These are phyloP conservation scores for Phylloscopus whistleri DNA, from an alignment of 2,113 vertebrate genomes.

Conservation along the genomic window DNA sequence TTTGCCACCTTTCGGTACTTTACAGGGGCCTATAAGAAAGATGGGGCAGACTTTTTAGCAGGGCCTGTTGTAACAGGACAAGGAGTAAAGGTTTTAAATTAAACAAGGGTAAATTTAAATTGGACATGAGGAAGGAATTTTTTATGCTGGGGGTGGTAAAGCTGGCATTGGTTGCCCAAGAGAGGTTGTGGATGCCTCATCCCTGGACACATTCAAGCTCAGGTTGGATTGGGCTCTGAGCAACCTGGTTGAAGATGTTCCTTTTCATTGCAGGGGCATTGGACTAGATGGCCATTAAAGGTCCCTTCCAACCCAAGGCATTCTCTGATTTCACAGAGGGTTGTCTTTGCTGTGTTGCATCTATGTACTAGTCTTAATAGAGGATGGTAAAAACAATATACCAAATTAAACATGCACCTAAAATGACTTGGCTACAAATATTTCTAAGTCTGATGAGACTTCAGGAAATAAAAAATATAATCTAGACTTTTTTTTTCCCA, in stretches of 20 bases:
- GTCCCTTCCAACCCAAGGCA: not conserved
- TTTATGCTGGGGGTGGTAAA: not conserved
- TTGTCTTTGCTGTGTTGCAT: not conserved
- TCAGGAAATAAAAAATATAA: not conserved
- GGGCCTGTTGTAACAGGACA: not conserved
- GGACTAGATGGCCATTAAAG: not conserved
- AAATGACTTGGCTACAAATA: not conserved
- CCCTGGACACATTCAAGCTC: not conserved
- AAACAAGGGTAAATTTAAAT: not conserved
- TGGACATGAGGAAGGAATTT: not conserved
- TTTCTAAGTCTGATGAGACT: not conserved
- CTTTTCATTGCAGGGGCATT: rapidly evolving
- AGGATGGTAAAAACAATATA: not conserved
- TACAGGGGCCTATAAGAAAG: not conserved
- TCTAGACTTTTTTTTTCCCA: not conserved
- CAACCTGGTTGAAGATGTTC: not conserved
- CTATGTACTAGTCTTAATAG: not conserved
- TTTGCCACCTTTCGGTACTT: rapidly evolving
- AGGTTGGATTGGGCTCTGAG: not conserved
- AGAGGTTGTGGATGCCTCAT: not conserved
- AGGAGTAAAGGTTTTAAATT: not conserved
- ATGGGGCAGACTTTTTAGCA: not conserved
- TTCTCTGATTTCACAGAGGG: not conserved
- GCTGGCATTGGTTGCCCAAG: not conserved
- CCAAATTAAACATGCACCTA: not conserved